Conservation (phyloP, 2,113 vertebrate genomes). For the Arvicanthis niloticus region DNA sequence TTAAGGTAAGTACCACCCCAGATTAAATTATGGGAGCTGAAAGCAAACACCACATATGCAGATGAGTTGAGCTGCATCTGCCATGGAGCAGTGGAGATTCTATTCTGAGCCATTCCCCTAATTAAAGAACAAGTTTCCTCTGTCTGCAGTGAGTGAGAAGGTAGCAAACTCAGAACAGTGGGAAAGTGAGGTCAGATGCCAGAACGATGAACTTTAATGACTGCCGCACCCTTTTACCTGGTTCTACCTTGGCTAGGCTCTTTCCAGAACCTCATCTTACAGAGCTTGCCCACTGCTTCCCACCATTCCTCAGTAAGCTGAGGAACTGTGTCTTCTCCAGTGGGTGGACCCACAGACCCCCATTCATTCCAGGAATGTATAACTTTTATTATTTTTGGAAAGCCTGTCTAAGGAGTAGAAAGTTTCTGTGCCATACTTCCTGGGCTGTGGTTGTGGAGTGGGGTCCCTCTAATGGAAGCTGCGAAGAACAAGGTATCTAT, state of each 20-base stretch:
- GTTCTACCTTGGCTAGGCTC: background rate
- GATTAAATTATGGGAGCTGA: background rate
- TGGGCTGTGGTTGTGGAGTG: background rate
- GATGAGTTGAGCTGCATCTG: accelerated
- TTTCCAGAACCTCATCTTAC: background rate
- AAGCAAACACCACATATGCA: accelerated
- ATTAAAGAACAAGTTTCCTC: background rate
- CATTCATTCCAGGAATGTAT: background rate
- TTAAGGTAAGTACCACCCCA: background rate
- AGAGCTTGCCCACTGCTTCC: background rate
- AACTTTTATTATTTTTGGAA: slow-evolving; percentile 25
- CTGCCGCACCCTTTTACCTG: background rate
- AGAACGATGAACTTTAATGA: background rate
- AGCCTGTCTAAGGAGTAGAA: background rate
- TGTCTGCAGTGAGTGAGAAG: background rate
- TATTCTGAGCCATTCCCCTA: background rate
- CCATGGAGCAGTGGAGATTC: accelerated
- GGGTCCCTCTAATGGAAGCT: background rate
- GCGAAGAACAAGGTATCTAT: background rate
- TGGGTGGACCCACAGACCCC: background rate
- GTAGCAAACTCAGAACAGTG: background rate
- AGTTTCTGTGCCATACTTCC: background rate
- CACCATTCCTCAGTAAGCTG: background rate
- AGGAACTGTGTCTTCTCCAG: background rate
- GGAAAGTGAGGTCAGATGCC: background rate